Base-by-base conservation (phyloP, 2,113 vertebrate species). In the Thunnus thynnus region DNA sequence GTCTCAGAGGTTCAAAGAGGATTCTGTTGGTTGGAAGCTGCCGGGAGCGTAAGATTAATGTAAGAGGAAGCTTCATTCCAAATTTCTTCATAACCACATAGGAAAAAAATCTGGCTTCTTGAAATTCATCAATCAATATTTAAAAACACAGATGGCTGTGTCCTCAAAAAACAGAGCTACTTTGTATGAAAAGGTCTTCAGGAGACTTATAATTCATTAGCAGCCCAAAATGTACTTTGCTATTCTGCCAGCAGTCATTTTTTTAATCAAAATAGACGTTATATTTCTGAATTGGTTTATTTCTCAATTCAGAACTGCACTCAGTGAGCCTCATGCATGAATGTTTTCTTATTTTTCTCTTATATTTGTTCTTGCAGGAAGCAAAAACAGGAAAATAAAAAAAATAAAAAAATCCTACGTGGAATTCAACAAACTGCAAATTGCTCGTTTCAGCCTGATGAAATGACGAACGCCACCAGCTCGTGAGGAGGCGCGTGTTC, bases 71-170 rank as follows among this genome's bases (percentile, higher is more conserved):
- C 20, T 56, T 61, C 32, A 60, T n/a, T 65, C 12, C 41, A 73
- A 27, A 76, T 68, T 0, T 78, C 0, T 56, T 72, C 30, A 69
- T 65, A 60, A 68, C 13, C 58, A 44, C 10, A 7, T 5, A 46
- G 56, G 32, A 66, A 41, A 9, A 66, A 63, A 30, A 30, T 30
- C 44, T 27, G 36, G 27, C 16, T 51, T 72, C 36, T 72, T 20
- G 17, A 68, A 78, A 69, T 60, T 60, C 58, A 69, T 76, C 3
- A 58, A 63, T 79, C 72, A 86, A 81, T 84, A 86, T 83, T 88
- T 70, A 0, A 80, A 82, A 20, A 71, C 54, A 78, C 77, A 82
- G 74, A 84, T 82, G 77, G 44, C 64, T 72, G 30, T 44, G 27
- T 55, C 17, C 67, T 56, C 3, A 16, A 61, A 72, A 22, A 67